A percentile compares a stretch with the other conserved stretches of the same genome.
phyloP scores from a whole-genome alignment of 2,888 invertebrate species.

The Agrotis ipsilon region DNA sequence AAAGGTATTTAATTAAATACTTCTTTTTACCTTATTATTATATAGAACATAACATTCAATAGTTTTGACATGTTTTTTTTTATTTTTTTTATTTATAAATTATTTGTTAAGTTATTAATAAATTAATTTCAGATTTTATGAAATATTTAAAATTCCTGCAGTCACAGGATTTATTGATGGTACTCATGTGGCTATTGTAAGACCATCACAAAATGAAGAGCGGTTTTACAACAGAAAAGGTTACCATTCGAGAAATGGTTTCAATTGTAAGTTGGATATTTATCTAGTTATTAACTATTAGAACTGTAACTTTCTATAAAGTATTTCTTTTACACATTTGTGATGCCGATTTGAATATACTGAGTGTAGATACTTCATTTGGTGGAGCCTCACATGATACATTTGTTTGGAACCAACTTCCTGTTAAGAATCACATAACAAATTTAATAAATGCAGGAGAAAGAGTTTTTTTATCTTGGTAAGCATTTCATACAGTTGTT shows the following conservation, averaged over 20 bases:
- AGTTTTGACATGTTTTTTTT: not conserved
- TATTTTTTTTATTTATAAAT: not conserved
- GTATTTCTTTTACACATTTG: not conserved
- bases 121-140: not conserved
- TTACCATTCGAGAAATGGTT: constrained; percentile 11
- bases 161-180: constrained; percentile 1
- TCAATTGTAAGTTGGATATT: constrained; percentile 1
- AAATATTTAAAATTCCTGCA: constrained; percentile 1
- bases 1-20: not conserved
- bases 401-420: constrained; percentile 7
- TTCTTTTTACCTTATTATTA: not conserved
- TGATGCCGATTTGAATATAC: not conserved
- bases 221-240: constrained; percentile 12
- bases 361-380: constrained; percentile 1
- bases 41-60: not conserved
- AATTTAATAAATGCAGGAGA: constrained; percentile 1
- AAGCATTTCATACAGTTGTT: constrained; percentile 5
- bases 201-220: constrained; percentile 9
- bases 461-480: constrained; percentile 13
- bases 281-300: not conserved
- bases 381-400: constrained; percentile 3
- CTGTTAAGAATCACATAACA: not conserved
- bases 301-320: not conserved
- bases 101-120: not conserved
- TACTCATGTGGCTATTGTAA: constrained; percentile 1